Evolutionary conservation across 2,113 vertebrate species (phyloP).

Genomic region (Grallaria varia): DNA sequence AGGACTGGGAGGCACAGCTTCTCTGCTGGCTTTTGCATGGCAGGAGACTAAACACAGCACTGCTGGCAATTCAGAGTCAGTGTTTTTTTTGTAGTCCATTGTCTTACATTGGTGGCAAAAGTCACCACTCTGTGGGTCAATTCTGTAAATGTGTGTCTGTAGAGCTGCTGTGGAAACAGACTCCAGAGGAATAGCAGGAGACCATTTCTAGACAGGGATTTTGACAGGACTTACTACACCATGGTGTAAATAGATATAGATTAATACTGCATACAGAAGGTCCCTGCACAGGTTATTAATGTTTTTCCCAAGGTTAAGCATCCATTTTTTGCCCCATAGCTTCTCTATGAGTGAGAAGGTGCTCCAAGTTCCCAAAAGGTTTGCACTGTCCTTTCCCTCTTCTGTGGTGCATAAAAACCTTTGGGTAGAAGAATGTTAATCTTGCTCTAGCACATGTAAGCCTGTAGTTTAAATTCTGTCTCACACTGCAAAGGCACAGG

Average conservation of each 20-base stretch:
- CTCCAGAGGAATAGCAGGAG: conserved; percentile 22
- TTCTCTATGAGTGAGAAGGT: neutral
- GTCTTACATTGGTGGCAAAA: neutral
- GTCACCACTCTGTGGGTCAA: neutral
- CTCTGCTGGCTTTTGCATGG: neutral
- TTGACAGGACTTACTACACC: conserved; percentile 5
- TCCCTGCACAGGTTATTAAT: neutral
- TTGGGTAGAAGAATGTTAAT: neutral
- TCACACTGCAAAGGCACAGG: neutral
- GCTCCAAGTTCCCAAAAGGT: neutral
- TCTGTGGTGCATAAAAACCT: neutral
- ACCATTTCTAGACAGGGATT: conserved; percentile 27
- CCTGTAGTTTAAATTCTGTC: neutral
- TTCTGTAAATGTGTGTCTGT: neutral
- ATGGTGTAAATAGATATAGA: neutral
- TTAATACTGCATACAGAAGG: neutral
- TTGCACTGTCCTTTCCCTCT: neutral
- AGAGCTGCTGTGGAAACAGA: conserved; percentile 22
- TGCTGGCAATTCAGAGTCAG: neutral
- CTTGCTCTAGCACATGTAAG: neutral
- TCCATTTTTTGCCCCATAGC: neutral
- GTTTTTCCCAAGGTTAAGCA: neutral
- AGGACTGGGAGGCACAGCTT: neutral
- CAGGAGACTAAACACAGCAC: neutral
- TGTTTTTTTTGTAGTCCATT: neutral